Conservation (phyloP, 2,888 invertebrate species). For the Chirona hameri region DNA sequence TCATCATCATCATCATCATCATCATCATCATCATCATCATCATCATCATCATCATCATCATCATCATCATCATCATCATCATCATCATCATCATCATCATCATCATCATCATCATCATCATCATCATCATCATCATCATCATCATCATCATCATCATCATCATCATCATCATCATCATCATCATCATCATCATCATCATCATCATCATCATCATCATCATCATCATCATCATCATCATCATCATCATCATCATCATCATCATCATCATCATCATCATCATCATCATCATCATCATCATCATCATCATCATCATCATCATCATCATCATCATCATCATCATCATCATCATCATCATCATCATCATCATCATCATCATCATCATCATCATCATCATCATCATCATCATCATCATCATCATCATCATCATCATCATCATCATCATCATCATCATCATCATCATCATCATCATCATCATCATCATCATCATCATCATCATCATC, state of each 20-base stretch:
- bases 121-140: constrained; percentile 22
- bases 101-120: constrained; percentile 22
- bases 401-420: too few relatives aligned
- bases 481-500: background rate
- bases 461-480: too few relatives aligned
- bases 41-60: background rate
- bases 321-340: constrained; percentile 22
- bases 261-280: constrained; percentile 22
- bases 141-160: constrained; percentile 22
- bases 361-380: constrained; percentile 22
- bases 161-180: constrained; percentile 22
- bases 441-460: too few relatives aligned
- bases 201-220: constrained; percentile 22
- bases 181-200: constrained; percentile 22
- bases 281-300: constrained; percentile 22
- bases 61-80: background rate
- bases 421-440: too few relatives aligned
- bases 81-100: constrained; percentile 22
- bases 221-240: constrained; percentile 22
- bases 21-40: background rate
- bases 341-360: constrained; percentile 22
- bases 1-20: background rate
- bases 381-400: constrained; percentile 22
- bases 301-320: constrained; percentile 22
- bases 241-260: constrained; percentile 22